Percentiles rank a stretch among this genome's conserved stretches.
phyloP scores from a whole-genome alignment of 92 coral and sea anemone species.

The Epizoanthus scotinus region DNA sequence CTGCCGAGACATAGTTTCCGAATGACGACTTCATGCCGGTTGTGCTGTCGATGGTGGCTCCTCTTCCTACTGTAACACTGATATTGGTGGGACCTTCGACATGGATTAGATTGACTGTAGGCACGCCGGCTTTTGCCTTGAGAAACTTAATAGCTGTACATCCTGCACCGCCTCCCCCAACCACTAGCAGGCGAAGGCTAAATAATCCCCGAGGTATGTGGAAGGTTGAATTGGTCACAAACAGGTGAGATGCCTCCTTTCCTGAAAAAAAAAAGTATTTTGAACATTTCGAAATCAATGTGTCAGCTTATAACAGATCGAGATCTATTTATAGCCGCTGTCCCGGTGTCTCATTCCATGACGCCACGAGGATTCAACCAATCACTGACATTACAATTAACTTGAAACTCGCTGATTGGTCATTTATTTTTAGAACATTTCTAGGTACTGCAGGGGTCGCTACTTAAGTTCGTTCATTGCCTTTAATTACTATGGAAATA shows the following conservation, averaged over 20 bases:
- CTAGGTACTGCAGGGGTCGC: too few relatives aligned
- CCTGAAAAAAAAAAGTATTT: too few relatives aligned
- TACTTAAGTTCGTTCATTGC: too few relatives aligned
- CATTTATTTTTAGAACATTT: too few relatives aligned
- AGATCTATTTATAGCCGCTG: too few relatives aligned
- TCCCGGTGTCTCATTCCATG: too few relatives aligned
- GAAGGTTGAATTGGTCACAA: background rate
- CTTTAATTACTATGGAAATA: too few relatives aligned
- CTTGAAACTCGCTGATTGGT: too few relatives aligned
- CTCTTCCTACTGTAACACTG: slow-evolving; percentile 25
- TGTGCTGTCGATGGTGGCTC: background rate
- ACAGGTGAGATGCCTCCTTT: background rate
- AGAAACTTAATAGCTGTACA: background rate
- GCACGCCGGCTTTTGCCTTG: background rate
- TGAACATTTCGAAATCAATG: too few relatives aligned
- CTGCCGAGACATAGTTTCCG: background rate
- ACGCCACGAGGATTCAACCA: too few relatives aligned
- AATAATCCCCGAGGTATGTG: background rate
- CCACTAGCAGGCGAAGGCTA: slow-evolving; percentile 17
- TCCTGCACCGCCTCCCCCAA: slow-evolving; percentile 39
- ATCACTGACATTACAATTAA: too few relatives aligned
- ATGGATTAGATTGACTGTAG: background rate
- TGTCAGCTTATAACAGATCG: too few relatives aligned
- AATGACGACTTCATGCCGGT: slow-evolving; percentile 1
- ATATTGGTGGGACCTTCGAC: background rate